A percentile compares a stretch with the other conserved stretches of the same genome.
Conservation (phyloP, 2,888 invertebrate species). For the Lochmaea capreae region DNA sequence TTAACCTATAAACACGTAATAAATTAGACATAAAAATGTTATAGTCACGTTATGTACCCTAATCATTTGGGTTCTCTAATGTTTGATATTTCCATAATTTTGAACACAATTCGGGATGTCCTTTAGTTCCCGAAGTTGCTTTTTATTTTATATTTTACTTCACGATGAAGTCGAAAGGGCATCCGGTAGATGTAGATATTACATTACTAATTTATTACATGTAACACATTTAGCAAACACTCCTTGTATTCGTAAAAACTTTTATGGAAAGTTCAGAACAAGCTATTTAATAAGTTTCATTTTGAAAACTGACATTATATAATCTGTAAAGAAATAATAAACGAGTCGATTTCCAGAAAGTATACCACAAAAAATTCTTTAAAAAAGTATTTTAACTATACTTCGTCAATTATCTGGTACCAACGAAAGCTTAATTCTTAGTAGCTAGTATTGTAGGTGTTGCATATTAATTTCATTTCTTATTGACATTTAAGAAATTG, state of each 20-base stretch:
- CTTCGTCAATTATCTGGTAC: too few relatives aligned
- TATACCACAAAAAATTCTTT: neutral
- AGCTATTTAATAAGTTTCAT: neutral
- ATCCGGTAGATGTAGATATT: slow-evolving; percentile 53
- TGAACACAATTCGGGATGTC: slow-evolving; percentile 29
- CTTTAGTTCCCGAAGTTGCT: slow-evolving; percentile 13
- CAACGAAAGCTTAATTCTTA: too few relatives aligned
- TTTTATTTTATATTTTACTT: slow-evolving; percentile 21
- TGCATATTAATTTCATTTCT: too few relatives aligned
- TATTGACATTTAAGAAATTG: too few relatives aligned
- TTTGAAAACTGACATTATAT: neutral
- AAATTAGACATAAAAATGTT: neutral
- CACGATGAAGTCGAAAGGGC: slow-evolving; percentile 21
- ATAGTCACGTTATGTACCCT: neutral
- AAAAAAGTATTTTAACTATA: too few relatives aligned
- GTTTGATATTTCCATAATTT: slow-evolving; percentile 3
- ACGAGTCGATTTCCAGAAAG: neutral
- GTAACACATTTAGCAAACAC: slow-evolving; percentile 48
- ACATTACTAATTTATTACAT: slow-evolving; percentile 55
- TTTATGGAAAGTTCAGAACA: slow-evolving; percentile 38
- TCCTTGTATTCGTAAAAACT: slow-evolving; percentile 45
- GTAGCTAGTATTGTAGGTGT: too few relatives aligned
- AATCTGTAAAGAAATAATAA: neutral
- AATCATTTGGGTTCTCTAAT: neutral
- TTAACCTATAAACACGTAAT: neutral